Evolutionary conservation across 2,113 vertebrate genomes (phyloP).

Genomic region (Antidorcas marsupialis): DNA sequence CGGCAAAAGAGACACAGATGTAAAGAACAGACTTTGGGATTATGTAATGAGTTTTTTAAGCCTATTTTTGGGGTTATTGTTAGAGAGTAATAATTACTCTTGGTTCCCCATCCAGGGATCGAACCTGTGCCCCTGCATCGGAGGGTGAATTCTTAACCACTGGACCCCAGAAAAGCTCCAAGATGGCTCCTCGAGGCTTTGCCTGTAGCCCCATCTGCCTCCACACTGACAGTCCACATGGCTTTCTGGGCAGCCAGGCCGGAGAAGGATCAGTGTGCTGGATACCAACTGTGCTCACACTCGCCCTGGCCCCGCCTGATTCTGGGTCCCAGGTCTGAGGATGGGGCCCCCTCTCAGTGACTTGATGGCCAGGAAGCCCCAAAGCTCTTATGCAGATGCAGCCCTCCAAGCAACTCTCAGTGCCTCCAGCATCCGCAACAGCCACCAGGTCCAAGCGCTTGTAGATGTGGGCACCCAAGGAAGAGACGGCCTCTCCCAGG

Average conservation of each 20-base stretch:
- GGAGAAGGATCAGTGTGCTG: rapidly evolving
- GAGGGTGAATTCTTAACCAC: not conserved
- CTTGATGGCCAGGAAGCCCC: not conserved
- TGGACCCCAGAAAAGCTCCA: not conserved
- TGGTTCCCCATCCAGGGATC: not conserved
- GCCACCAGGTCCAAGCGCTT: rapidly evolving
- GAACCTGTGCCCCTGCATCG: not conserved
- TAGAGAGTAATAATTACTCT: not conserved
- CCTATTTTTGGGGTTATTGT: not conserved
- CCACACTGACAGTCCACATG: rapidly evolving
- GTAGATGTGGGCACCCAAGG: rapidly evolving
- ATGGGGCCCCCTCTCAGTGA: rapidly evolving
- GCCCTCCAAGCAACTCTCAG: not conserved
- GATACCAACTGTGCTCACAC: rapidly evolving
- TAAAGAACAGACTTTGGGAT: not conserved
- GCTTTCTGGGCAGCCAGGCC: too few relatives aligned
- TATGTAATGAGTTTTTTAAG: not conserved
- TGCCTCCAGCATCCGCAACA: not conserved
- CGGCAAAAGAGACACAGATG: not conserved
- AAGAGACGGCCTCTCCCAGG: not conserved
- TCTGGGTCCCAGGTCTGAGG: rapidly evolving
- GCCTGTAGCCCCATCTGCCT: not conserved
- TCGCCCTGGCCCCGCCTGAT: rapidly evolving
- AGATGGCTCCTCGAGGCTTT: not conserved
- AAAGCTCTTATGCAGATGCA: rapidly evolving